Percentiles rank a stretch among this genome's conserved stretches.
phyloP scores from a whole-genome alignment of 2,113 vertebrate genomes.

The Henicopernis longicauda region DNA sequence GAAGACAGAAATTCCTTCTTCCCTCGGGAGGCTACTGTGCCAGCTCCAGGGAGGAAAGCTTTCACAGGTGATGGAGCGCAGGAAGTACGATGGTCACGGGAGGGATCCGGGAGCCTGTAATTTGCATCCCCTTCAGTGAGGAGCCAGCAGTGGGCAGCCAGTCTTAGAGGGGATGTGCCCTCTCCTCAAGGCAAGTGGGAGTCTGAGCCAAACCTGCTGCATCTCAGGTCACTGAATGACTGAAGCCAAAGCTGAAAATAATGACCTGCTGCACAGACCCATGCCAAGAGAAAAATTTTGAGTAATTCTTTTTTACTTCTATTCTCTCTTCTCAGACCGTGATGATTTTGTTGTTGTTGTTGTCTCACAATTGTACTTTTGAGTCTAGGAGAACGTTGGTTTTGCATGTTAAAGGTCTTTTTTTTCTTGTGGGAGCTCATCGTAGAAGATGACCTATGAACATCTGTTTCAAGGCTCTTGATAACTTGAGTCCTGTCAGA shows the following conservation, averaged over 20 bases:
- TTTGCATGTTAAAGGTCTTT: background rate
- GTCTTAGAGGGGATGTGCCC: background rate
- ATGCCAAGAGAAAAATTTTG: background rate
- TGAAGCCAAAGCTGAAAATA: background rate
- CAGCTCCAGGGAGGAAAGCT: background rate
- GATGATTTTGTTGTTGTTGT: background rate
- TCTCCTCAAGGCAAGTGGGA: background rate
- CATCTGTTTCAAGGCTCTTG: background rate
- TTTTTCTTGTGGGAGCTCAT: background rate
- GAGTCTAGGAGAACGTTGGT: background rate
- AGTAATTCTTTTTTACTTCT: background rate
- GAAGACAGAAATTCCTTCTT: background rate
- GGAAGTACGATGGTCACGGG: background rate
- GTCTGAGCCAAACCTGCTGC: background rate
- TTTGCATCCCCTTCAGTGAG: background rate
- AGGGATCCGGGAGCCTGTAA: background rate
- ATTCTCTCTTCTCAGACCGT: background rate
- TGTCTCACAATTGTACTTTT: background rate
- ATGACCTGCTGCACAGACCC: background rate
- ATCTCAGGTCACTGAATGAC: background rate
- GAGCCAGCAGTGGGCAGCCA: background rate
- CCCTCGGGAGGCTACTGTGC: background rate
- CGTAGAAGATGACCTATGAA: background rate
- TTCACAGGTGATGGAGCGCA: background rate
- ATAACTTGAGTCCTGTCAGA: background rate